Evolutionary conservation across 1,140 invertebrate genomes (phyloP), one percentile per base, ranked within the genome.

Genomic region (Macrostomum lignano): DNA sequence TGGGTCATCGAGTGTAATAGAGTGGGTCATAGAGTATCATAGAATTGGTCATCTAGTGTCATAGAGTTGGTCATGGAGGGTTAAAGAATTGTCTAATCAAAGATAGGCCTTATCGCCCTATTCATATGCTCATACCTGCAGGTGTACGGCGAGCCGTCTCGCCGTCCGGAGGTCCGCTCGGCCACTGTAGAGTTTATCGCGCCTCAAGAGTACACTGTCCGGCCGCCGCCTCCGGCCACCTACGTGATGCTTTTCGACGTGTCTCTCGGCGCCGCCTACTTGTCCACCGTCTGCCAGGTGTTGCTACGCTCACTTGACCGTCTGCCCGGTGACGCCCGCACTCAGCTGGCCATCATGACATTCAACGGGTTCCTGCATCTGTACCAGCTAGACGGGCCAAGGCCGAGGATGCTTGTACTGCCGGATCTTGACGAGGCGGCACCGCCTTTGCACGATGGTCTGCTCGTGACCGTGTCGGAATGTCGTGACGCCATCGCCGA

Each of bases 181-280:
- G 76, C 79, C 26, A 94, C 86, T 1, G 82, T 98, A 42, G 91
- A 98, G 63, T 98, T 82, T 56, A 88, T 96, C 38, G 91, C 91
- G 21, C 79, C 86, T 33, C 74, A 77, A 35, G 88, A 96, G 59
- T 96, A 94, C 51, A 93, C 91, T 81, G 71, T 75, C 39, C 66
- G 88, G 40, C 84, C 86, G 13, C 91, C 91, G 14, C 86, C 93
- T 52, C 84, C 88, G 10, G 81, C 88, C 13, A 72, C 88, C 23
- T 98, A 98, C 63, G 55, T 96, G 29, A 96, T 82, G 58, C 55
- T 94, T 13, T 65, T 98, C 42, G 88, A 98, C 49, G 77, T 94
- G n/a, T n/a, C n/a, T n/a, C n/a, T n/a, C n/a, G n/a, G n/a, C n/a
- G n/a, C n/a, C n/a, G n/a, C n/a, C n/a, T n/a, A n/a, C n/a, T n/a